Percentiles rank a stretch among this genome's conserved stretches.
These are phyloP conservation scores for Arremon aurantiirostris DNA, from an alignment of 2,797 vertebrate genomes.

Conservation along the genomic window DNA sequence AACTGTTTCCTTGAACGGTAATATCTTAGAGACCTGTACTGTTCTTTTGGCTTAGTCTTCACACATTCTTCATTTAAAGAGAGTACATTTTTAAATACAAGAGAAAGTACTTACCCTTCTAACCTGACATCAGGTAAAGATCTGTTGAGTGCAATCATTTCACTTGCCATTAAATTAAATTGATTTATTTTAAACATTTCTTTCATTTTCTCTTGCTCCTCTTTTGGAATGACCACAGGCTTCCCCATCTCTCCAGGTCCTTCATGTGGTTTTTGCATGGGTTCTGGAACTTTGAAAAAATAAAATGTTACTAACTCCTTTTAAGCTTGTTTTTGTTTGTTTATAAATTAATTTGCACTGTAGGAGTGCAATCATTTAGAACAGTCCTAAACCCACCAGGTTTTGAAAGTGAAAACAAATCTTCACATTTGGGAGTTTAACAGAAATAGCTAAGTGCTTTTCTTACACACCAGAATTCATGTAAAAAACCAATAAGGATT, in stretches of 20 bases:
- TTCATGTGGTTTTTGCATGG: slow-evolving; percentile 86
- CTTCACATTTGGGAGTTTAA: not conserved
- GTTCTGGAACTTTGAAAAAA: slow-evolving; percentile 80
- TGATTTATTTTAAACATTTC: slow-evolving; percentile 99
- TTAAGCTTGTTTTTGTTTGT: not conserved
- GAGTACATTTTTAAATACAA: slow-evolving; percentile 9
- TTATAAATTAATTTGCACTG: not conserved
- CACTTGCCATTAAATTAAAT: slow-evolving; percentile 98
- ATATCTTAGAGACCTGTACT: not conserved
- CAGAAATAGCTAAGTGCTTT: not conserved
- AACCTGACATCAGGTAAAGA: slow-evolving; percentile 94
- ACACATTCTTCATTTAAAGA: not conserved
- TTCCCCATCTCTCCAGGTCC: slow-evolving; percentile 98
- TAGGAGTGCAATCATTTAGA: not conserved
- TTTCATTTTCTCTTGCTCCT: slow-evolving; percentile 98
- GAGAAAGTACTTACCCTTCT: slow-evolving; percentile 87
- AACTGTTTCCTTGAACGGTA: not conserved
- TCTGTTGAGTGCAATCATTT: slow-evolving; percentile 97
- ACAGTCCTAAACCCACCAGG: not conserved
- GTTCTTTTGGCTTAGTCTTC: not conserved
- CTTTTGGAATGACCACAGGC: slow-evolving; percentile 95
- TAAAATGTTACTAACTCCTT: not conserved
- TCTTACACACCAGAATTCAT: not conserved
- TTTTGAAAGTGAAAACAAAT: not conserved
- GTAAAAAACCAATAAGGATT: not conserved